Evolutionary conservation across 2,797 vertebrate species (phyloP).

Genomic region (Glyptemys insculpta): DNA sequence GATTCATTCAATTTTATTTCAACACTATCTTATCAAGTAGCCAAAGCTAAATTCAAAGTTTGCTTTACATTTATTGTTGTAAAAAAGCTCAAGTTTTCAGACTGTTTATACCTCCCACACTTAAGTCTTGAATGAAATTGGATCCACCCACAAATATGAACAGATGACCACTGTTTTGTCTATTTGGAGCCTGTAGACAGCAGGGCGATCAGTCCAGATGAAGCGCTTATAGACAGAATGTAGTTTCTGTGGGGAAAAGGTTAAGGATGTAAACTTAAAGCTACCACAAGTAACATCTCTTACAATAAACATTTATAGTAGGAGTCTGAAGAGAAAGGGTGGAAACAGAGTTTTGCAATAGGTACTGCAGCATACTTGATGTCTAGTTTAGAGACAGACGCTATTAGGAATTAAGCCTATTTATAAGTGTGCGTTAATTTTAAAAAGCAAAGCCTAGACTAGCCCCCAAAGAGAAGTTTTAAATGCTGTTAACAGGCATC

Average conservation of each 20-base stretch:
- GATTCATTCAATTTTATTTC: background rate
- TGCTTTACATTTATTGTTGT: background rate
- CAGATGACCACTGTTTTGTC: background rate
- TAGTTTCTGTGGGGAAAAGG: slow-evolving; percentile 89
- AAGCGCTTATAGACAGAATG: slow-evolving; percentile 95
- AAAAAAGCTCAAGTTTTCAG: slow-evolving; percentile 1
- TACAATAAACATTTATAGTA: accelerated
- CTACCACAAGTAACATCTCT: background rate
- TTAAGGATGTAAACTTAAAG: slow-evolving; percentile 83
- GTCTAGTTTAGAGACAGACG: background rate
- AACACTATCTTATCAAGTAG: background rate
- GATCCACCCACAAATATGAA: background rate
- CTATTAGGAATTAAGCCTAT: accelerated
- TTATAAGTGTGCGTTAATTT: background rate
- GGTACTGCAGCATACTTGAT: background rate
- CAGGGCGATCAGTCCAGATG: slow-evolving; percentile 96
- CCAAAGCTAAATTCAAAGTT: background rate
- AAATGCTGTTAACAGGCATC: background rate
- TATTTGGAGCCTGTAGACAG: slow-evolving; percentile 98
- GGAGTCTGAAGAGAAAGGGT: background rate
- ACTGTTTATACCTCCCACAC: slow-evolving; percentile 10
- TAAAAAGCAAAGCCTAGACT: background rate
- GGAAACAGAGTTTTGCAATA: background rate
- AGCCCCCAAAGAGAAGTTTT: background rate
- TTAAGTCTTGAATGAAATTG: background rate